Base-by-base conservation (phyloP, 2,797 vertebrate genomes). In the Potorous gilbertii region DNA sequence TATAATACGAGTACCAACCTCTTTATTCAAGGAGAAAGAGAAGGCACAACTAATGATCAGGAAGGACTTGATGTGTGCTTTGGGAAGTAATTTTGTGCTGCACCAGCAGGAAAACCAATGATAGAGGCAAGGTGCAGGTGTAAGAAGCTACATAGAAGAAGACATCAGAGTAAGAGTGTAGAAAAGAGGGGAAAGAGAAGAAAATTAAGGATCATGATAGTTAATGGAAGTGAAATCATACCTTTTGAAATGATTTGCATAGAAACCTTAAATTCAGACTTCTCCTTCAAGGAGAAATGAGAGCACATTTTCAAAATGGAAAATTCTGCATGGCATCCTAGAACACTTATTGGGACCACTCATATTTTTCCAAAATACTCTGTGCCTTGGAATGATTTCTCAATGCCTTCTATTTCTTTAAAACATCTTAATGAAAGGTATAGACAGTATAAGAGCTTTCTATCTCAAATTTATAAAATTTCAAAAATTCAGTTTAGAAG, bases 11-110 rank as follows among this genome's bases (percentile, higher is more conserved):
- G 96, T 2, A 27, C 31, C 12, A 95, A 31, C 34, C 27, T 96
- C 52, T 94, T 95, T 40, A 95, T 92, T 97, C 29, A 95, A 87
- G 95, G 55, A 92, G 0, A 18, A 95, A 81, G 95, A 56, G 93
- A 74, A 92, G 14, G 14, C 1, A 9, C 90, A 96, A 96, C 6
- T 96, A 40, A 94, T 93, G 92, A 56, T 89, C 55, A 91, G 21
- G 55, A 59, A 96, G 92, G 50, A 95, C 52, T 89, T 5, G 0
- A 94, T 91, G 28, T 94, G 50, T 94, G 29, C 57, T 92, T 93
- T 14, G 92, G 95, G 66, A 29, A 97, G 4, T 2, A 9, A 95
- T 94, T 97, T 97, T 95, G 18, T 24, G 28, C 56, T 92, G 95
- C 18, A 16, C 52, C 92, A 62, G 90, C 92, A 94, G 93, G 54